Percentiles rank a stretch among this genome's conserved stretches.
Conservation (phyloP, 2,113 vertebrate species). For the Mustela lutreola region DNA sequence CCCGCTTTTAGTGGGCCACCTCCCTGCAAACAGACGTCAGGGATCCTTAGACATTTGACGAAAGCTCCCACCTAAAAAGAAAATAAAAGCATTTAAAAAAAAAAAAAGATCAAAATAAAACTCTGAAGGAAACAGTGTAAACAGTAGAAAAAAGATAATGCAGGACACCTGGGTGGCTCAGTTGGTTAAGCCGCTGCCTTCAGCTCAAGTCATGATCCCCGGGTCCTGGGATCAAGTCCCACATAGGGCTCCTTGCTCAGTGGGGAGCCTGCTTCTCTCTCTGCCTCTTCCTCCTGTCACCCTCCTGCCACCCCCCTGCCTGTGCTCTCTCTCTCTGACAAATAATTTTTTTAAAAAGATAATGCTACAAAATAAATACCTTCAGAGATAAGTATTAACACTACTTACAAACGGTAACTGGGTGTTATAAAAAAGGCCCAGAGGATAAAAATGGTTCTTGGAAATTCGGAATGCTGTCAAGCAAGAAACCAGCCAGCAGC, state of each 20-base stretch:
- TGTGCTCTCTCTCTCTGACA: too few species aligned
- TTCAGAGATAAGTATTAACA: background rate
- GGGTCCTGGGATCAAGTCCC: too few species aligned
- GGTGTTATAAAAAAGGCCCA: background rate
- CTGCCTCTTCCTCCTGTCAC: too few species aligned
- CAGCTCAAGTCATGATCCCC: too few species aligned
- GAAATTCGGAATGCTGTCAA: background rate
- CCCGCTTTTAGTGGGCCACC: background rate
- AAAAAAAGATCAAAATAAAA: background rate
- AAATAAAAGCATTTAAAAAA: background rate
- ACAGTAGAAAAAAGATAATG: background rate
- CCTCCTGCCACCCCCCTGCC: too few species aligned
- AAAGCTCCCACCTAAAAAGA: background rate
- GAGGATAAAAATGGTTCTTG: background rate
- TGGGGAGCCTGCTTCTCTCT: too few species aligned
- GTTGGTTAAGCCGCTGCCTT: too few species aligned
- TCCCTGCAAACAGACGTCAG: rapidly evolving
- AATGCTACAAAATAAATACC: background rate
- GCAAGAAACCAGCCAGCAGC: background rate
- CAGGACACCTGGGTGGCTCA: too few species aligned
- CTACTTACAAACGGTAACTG: background rate
- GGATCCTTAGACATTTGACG: background rate
- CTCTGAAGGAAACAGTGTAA: background rate
- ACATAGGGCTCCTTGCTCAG: too few species aligned
- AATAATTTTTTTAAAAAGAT: background rate